Conservation (phyloP, 2,113 vertebrate genomes). For the Tor tambroides region DNA sequence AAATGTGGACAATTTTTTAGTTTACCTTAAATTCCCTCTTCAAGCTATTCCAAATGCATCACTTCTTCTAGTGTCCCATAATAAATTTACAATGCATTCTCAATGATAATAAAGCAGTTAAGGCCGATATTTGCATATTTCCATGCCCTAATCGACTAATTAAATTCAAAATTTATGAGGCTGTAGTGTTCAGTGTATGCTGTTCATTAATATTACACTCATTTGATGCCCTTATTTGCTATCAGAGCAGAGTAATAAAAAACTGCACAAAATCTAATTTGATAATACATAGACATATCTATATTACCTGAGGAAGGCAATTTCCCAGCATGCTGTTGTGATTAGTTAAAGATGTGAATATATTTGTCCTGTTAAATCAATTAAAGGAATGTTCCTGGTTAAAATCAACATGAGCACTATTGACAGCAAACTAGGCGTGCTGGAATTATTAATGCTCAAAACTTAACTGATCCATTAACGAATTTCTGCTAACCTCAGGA, state of each 20-base stretch:
- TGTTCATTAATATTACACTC: conserved; percentile 1
- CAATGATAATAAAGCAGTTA: background rate
- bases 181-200: background rate
- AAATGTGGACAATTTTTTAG: background rate
- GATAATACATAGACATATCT: background rate
- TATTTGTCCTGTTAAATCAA: background rate
- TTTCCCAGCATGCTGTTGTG: background rate
- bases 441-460: background rate
- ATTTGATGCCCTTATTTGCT: background rate
- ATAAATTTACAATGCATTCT: background rate
- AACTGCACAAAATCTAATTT: background rate
- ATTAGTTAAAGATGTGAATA: background rate
- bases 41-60: background rate
- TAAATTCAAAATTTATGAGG: background rate
- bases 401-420: background rate
- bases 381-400: background rate
- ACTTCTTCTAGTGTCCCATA: background rate
- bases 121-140: background rate
- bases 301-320: background rate
- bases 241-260: background rate
- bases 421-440: background rate
- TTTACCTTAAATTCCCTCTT: background rate
- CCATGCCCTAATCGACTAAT: background rate
- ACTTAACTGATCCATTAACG: background rate
- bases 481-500: background rate